Conservation (phyloP, 2,888 invertebrate genomes). For the Myopa testacea region DNA sequence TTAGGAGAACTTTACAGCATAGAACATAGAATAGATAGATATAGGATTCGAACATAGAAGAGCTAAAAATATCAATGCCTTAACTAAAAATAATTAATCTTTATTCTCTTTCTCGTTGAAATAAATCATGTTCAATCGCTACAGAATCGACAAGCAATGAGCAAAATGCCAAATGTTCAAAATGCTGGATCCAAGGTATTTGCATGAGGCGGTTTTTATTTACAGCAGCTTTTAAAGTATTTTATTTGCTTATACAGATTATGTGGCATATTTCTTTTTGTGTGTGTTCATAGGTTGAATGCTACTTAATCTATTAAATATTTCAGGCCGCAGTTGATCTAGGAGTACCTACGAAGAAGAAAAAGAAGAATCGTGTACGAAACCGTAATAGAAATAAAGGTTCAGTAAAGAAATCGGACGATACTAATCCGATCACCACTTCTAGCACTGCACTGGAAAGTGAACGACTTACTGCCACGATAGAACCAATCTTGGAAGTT, state of each 20-base stretch:
- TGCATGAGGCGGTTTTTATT: not conserved
- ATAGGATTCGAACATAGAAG: too few relatives aligned
- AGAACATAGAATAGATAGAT: too few relatives aligned
- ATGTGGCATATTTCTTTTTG: not conserved
- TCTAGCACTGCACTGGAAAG: not conserved
- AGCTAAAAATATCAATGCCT: too few relatives aligned
- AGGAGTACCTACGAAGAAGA: not conserved
- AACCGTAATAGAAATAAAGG: slow-evolving; percentile 1
- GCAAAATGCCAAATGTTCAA: slow-evolving; percentile 15
- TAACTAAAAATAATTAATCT: too few relatives aligned
- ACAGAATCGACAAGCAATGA: not conserved
- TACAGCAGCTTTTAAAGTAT: slow-evolving; percentile 10
- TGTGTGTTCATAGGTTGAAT: not conserved
- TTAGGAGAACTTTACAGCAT: too few relatives aligned
- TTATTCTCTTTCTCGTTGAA: not conserved
- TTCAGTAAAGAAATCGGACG: not conserved
- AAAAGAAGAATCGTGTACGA: slow-evolving; percentile 24
- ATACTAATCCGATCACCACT: not conserved
- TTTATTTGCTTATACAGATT: not conserved
- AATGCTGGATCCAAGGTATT: slow-evolving; percentile 29
- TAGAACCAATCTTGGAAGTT: not conserved
- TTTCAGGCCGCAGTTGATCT: not conserved
- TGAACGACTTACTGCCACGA: not conserved
- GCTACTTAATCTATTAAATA: not conserved
- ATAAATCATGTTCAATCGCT: not conserved